Base-by-base conservation (phyloP, 2,113 vertebrate genomes). In the Paramormyrops kingsleyae region DNA sequence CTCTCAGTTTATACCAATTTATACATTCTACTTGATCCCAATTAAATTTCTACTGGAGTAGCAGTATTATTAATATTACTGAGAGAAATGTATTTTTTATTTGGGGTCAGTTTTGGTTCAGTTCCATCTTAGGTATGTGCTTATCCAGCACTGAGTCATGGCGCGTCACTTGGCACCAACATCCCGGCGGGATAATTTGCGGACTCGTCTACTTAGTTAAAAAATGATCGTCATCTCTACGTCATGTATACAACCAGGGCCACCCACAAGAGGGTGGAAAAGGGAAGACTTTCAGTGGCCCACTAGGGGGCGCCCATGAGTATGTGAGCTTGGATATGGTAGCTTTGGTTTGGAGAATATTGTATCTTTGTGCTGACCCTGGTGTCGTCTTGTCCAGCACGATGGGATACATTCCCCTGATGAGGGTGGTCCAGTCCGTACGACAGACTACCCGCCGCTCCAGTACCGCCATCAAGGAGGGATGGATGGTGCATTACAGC, bases 401-500 rank as follows among this genome's bases (percentile, higher is more conserved):
- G 90, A 93, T 94, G 44, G 94, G 94, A 5, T 95, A 98, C 92
- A 98, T 98, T 88, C 97, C 97, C 0, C 91, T 98, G 49, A 98
- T 98, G 97, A 95, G 97, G 87, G 97, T 98, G 89, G 97, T 98
- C 3, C 97, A 98, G 94, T 98, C 97, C 0, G 95, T 98, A 90
- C 94, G 97, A n/a, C 97, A 98, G 92, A 98, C 97, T 0, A 98
- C 97, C 0, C 95, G 97, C 3, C 96, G 97, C 49, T 97, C 97
- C 80, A 97, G 97, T 91, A 97, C 96, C 0, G 94, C 97, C 1
- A 95, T 98, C 88, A 97, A 97, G 9, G 97, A 98, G 92, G 97
- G 97, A 27, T 98, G 97, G 97, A 94, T 98, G 95, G 97, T 98
- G 89, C 97, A 98, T 93, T 98, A 97, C 95, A 97, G 96, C 94